Conservation (phyloP, 2,113 vertebrate species). For the Todiramphus saurophagus region DNA sequence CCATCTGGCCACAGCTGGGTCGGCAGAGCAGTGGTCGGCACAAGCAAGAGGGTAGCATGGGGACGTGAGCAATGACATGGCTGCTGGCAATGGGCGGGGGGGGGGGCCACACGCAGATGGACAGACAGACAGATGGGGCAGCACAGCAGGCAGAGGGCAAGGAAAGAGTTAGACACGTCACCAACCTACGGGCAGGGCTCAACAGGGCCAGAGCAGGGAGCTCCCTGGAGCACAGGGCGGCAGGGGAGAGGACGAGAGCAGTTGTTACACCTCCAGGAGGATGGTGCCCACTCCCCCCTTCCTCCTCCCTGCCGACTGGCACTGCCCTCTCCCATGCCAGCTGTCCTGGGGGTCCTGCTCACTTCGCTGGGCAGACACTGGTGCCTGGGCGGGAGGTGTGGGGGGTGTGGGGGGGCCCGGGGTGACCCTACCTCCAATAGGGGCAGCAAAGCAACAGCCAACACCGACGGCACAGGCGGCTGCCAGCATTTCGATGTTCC, state of each 20-base stretch:
- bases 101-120: not conserved
- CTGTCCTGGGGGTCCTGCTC: not conserved
- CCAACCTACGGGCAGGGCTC: conserved; percentile 59
- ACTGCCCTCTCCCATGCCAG: not conserved
- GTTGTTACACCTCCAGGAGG: not conserved
- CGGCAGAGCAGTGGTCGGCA: accelerated
- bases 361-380: not conserved
- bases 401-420: not conserved
- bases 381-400: accelerated
- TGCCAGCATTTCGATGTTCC: conserved; percentile 94
- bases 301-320: not conserved
- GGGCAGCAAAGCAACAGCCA: conserved; percentile 92
- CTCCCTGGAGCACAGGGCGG: conserved; percentile 17
- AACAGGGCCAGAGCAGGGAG: not conserved
- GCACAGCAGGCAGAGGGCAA: not conserved
- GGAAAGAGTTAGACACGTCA: conserved; percentile 39
- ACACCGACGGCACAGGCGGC: conserved; percentile 92
- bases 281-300: not conserved
- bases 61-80: not conserved
- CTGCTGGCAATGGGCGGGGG: not conserved
- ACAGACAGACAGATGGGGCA: not conserved
- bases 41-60: accelerated
- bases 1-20: not conserved
- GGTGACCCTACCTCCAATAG: conserved; percentile 87
- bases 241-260: conserved; percentile 43